phyloP scores from a whole-genome alignment of 2,113 vertebrate species.

The Gavialis gangeticus region DNA sequence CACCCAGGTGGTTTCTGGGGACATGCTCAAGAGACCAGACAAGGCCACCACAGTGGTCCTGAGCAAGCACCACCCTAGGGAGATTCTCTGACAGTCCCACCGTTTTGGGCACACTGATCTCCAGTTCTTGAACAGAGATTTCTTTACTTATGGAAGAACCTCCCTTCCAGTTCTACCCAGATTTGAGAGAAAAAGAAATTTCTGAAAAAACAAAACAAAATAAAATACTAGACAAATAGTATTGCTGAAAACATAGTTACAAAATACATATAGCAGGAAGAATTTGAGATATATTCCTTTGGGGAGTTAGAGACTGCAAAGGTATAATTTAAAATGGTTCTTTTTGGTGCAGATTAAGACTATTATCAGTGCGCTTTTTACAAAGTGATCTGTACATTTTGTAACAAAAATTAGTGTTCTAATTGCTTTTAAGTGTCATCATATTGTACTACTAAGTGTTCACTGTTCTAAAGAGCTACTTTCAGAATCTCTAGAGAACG shows the following conservation, averaged over 20 bases:
- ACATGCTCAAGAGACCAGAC: too few species aligned
- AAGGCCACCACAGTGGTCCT: too few species aligned
- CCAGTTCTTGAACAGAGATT: not conserved
- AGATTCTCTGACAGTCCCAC: not conserved
- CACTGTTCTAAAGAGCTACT: not conserved
- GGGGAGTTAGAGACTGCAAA: not conserved
- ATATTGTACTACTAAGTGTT: not conserved
- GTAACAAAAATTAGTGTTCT: not conserved
- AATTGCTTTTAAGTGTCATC: slow-evolving; percentile 12
- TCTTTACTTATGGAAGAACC: not conserved
- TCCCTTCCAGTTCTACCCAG: not conserved
- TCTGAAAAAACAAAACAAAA: not conserved
- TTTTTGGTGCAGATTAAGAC: not conserved
- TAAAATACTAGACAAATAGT: not conserved
- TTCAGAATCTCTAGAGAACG: not conserved
- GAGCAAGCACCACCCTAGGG: not conserved
- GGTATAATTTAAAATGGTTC: not conserved
- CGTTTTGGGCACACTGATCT: not conserved
- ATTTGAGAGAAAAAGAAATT: not conserved
- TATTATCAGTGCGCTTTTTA: not conserved
- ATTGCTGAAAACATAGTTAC: not conserved
- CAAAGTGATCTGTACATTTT: not conserved
- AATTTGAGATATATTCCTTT: not conserved
- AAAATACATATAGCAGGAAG: not conserved
- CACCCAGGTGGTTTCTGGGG: too few species aligned